Conservation (phyloP, 2,888 invertebrate genomes). For the Seira ritae region DNA sequence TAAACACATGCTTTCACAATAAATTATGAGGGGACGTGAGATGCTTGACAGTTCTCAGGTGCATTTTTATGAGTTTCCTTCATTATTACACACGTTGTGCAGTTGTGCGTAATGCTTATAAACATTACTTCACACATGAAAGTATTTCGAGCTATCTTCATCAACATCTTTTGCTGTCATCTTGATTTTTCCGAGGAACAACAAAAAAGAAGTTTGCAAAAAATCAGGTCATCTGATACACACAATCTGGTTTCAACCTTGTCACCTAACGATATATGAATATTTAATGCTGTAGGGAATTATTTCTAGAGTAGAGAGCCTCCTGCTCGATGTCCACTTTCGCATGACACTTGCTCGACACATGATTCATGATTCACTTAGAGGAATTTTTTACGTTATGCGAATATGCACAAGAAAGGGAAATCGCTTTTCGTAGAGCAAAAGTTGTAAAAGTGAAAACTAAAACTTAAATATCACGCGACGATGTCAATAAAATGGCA, state of each 20-base stretch:
- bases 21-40: constrained; percentile 45
- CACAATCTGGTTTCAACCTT: constrained; percentile 27
- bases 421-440: background rate
- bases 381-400: background rate
- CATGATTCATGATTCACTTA: background rate
- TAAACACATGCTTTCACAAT: constrained; percentile 31
- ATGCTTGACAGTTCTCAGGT: constrained; percentile 43
- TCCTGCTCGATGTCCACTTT: background rate
- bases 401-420: background rate
- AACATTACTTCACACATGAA: no score
- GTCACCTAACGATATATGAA: constrained; percentile 16
- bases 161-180: background rate
- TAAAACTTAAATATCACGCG: background rate
- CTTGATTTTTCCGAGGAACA: constrained; percentile 3
- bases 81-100: background rate
- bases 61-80: background rate
- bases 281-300: background rate
- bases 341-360: background rate
- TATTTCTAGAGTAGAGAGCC: background rate
- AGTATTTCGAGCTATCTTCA: background rate
- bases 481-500: background rate
- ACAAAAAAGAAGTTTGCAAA: constrained; percentile 10
- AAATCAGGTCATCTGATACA: constrained; percentile 41
- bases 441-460: background rate
- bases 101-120: no score